These are phyloP conservation scores for Sturnus vulgaris DNA, from an alignment of 2,113 vertebrate species.

Conservation along the genomic window DNA sequence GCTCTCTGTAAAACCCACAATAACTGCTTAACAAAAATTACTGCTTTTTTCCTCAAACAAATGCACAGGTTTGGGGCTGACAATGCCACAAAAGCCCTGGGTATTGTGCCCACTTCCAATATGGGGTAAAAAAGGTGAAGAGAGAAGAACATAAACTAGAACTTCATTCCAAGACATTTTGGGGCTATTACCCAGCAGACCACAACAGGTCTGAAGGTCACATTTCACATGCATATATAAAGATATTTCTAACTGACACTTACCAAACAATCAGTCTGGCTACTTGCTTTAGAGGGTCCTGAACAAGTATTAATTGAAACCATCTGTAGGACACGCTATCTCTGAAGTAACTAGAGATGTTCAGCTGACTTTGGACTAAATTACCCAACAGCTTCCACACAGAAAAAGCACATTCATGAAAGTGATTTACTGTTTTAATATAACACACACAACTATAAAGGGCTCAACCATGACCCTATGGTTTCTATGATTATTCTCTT, in stretches of 20 bases:
- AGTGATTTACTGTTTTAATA: constrained; percentile 43
- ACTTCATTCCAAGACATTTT: neutral
- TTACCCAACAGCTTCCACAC: neutral
- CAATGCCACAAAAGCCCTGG: neutral
- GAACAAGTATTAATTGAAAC: neutral
- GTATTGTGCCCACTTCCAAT: neutral
- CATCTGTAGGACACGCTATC: neutral
- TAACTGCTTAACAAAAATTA: neutral
- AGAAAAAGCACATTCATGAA: neutral
- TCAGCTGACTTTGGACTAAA: constrained; percentile 17
- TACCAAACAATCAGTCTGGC: neutral
- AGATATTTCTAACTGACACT: neutral
- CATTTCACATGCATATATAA: neutral
- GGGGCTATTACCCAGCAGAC: neutral
- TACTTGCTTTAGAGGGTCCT: neutral
- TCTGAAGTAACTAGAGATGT: constrained; percentile 5
- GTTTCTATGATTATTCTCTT: neutral
- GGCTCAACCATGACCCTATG: neutral
- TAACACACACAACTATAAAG: neutral
- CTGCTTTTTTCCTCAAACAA: neutral
- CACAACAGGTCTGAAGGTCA: neutral
- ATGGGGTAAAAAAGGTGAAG: neutral
- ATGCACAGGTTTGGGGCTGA: neutral
- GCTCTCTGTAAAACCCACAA: neutral
- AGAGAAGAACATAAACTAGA: neutral